Conservation (phyloP, 2,888 invertebrate genomes). For the Aleiodes leptofemur region DNA sequence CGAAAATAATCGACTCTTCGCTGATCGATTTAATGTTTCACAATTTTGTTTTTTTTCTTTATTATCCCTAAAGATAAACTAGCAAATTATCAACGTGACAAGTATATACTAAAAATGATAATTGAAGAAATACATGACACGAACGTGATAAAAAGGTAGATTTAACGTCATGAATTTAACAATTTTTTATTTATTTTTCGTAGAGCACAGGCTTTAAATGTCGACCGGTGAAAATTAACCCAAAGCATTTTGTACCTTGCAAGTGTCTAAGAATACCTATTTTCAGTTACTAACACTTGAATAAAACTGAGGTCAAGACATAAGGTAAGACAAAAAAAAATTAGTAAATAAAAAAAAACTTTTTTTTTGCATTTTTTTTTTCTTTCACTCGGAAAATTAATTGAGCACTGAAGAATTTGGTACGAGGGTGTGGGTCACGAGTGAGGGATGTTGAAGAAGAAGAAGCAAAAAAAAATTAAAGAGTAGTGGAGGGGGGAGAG, state of each 20-base stretch:
- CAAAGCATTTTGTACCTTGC: slow-evolving; percentile 10
- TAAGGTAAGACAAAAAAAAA: slow-evolving; percentile 2
- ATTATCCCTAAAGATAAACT: background rate
- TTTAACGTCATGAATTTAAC: slow-evolving; percentile 3
- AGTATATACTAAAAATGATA: too few relatives aligned
- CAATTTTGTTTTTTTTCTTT: background rate
- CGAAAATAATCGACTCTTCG: slow-evolving; percentile 23
- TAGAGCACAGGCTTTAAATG: background rate
- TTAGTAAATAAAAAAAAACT: background rate
- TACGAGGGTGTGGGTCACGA: slow-evolving; percentile 36
- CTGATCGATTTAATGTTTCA: slow-evolving; percentile 11
- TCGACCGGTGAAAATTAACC: slow-evolving; percentile 39
- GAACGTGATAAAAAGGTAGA: slow-evolving; percentile 5
- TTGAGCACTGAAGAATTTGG: slow-evolving; percentile 4
- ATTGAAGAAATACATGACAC: background rate
- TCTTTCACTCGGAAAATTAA: slow-evolving; percentile 8
- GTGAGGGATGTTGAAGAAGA: slow-evolving; percentile 10
- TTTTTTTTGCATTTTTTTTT: background rate
- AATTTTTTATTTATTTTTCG: too few relatives aligned
- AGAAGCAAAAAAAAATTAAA: background rate
- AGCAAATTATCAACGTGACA: too few relatives aligned
- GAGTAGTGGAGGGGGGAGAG: slow-evolving; percentile 13
- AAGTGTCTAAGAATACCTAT: slow-evolving; percentile 18
- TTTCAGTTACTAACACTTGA: background rate
- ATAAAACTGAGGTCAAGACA: slow-evolving; percentile 17